Base-by-base conservation (phyloP, 2,888 invertebrate species). In the Cryptocheilus praepositus region DNA sequence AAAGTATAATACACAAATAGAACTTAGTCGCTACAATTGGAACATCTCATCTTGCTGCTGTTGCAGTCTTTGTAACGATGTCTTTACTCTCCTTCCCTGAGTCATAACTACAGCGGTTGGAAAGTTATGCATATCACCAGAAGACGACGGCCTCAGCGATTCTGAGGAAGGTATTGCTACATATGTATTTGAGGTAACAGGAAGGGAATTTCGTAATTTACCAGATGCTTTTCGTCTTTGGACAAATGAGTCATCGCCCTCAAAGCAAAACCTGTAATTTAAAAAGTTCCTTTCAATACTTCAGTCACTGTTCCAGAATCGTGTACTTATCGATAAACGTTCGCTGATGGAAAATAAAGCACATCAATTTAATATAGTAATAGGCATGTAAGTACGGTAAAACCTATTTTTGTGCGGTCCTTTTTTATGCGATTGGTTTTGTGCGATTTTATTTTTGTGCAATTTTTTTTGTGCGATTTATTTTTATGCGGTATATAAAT, bases 41-140 rank as follows among this genome's bases (percentile, higher is more conserved):
- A 96, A 97, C 86, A 96, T 92, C 88, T 96, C 96, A 83, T 97
- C 96, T 86, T 96, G 96, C 84, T 95, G 93, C 82, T 94, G 92
- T 89, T 96, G 95, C 74, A 96, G 91, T 83, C 95, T 93, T 87
- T 94, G 93, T 75, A 96, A 89, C 4, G 96, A 96, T 74, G 93
- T 94, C 86, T 94, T 93, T 22, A 96, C 94, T 82, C 93, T 93
- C 77, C 93, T 92, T 45, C 95, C 95, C 88, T 95, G 95, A 46
- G 95, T 95, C 83, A 95, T 93, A 44, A 95, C 93, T n/a, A 91
- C 90, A 22, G 94, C 91, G 21, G 89, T 89, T 22, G 90, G 89
- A 74, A 89, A 86, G 65, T 83, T 86, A 73, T 89, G 86, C 69
- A 86, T 89, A 88, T 86, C 90, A 85, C 84, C 91, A 82, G 91